Percentiles rank a stretch among this genome's conserved stretches.
These are phyloP conservation scores for Knipowitschia caucasica DNA, from an alignment of 2,797 vertebrate genomes.

Conservation along the genomic window DNA sequence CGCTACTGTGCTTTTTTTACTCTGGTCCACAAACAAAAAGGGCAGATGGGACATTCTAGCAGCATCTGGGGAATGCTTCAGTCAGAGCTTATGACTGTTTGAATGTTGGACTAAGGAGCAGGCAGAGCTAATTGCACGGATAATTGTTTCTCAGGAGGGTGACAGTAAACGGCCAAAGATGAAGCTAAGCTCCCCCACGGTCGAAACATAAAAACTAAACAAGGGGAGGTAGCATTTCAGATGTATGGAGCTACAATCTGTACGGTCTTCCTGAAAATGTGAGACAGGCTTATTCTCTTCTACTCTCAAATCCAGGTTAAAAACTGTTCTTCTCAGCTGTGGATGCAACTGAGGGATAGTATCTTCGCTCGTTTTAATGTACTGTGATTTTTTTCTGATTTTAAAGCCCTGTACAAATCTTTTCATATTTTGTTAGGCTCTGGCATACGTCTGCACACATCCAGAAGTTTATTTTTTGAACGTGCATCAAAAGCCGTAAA, in stretches of 20 bases:
- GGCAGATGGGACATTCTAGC: constrained; percentile 52
- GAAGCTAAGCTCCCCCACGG: constrained; percentile 32
- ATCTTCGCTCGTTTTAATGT: too few relatives aligned
- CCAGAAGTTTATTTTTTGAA: not conserved
- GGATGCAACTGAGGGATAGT: constrained; percentile 42
- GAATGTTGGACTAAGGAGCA: not conserved
- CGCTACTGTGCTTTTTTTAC: not conserved
- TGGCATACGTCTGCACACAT: constrained; percentile 26
- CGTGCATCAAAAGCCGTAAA: too few relatives aligned
- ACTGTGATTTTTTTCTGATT: too few relatives aligned
- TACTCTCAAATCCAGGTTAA: too few relatives aligned
- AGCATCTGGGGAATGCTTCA: constrained; percentile 48
- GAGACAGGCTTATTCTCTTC: too few relatives aligned
- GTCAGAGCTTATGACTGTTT: constrained; percentile 21
- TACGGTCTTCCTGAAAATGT: too few relatives aligned
- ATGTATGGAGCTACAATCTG: too few relatives aligned
- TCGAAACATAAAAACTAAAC: too few relatives aligned
- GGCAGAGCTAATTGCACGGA: not conserved
- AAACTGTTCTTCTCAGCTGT: constrained; percentile 34
- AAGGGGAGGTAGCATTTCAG: too few relatives aligned
- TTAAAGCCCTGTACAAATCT: too few relatives aligned
- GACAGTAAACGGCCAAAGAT: constrained; percentile 53
- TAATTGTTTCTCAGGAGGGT: constrained; percentile 37
- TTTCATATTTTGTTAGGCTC: too few relatives aligned
- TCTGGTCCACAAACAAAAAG: constrained; percentile 34